phyloP scores from a whole-genome alignment of 2,113 vertebrate species.

The Telmatochromis bifrenatus region DNA sequence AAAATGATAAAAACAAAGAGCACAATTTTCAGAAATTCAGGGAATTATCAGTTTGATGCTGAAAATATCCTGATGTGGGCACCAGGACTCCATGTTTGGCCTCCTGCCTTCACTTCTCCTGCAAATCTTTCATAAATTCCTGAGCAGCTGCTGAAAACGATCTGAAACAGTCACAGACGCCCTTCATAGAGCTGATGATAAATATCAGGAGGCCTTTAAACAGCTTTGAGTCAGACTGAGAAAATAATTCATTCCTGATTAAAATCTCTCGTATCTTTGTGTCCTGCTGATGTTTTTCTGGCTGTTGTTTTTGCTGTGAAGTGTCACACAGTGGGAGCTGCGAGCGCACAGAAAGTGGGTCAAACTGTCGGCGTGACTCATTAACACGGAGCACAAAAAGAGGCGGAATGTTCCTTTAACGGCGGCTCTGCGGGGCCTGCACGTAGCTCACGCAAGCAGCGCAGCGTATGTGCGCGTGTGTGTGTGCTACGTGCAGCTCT shows the following conservation, averaged over 20 bases:
- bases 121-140: background rate
- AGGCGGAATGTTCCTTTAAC: background rate
- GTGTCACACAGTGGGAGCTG: background rate
- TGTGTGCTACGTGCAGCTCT: background rate
- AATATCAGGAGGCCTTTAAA: background rate
- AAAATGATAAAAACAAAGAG: background rate
- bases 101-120: background rate
- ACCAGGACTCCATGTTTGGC: background rate
- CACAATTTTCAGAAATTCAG: accelerated
- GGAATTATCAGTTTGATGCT: background rate
- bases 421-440: background rate
- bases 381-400: background rate
- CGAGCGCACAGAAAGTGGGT: background rate
- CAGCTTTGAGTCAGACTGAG: background rate
- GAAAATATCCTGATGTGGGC: background rate
- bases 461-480: accelerated
- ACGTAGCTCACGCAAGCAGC: conserved; percentile 11
- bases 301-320: background rate
- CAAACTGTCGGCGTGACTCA: background rate
- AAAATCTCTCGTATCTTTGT: background rate
- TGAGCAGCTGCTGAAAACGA: background rate
- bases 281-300: background rate
- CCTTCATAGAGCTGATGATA: background rate
- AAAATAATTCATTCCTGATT: background rate
- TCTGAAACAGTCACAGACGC: background rate